Base-by-base conservation (phyloP, 2,797 vertebrate species). In the Falco novaeseelandiae region DNA sequence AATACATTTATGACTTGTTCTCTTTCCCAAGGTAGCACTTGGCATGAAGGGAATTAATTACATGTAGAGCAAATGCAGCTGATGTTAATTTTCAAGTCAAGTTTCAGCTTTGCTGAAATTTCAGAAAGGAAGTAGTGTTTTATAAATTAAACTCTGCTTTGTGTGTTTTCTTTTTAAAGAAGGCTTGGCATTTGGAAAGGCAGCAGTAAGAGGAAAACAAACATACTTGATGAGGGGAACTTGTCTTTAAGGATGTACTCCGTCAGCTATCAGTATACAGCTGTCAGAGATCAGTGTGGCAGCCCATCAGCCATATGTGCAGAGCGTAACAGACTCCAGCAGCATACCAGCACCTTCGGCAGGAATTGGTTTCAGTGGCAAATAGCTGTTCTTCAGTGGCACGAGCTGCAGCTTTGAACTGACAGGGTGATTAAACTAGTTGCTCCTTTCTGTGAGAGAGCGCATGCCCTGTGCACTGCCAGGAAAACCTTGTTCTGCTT, bases 11-110 rank as follows among this genome's bases (percentile, higher is more conserved):
- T 94, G 80, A 80, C 87, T 88, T 81, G 40, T 72, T 93, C 83
- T 89, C 66, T 87, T 94, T 93, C 81, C 69, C 67, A 54, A 90
- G 87, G 70, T 63, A 94, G 23, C 48, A 19, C 81, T 73, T 73
- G 77, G 76, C 80, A 79, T 70, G 86, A 87, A 95, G 85, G 58
- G 21, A 93, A 96, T 93, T 89, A 93, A 92, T 95, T 95, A 58
- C 87, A 77, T 22, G 66, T 55, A 58, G n/a, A 80, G 72, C 16
- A 92, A 90, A 83, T 51, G 82, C 76, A 72, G 55, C 58, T 76
- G 55, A 73, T 94, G 76, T 94, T 90, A 79, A 80, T 93, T 95
- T 96, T 85, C 80, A 59, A 88, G 91, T 81, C 58, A 70, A 92
- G 83, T 85, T 67, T 67, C 55, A 67, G 88, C 79, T 93, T 93